Conservation (phyloP, 1,140 invertebrate species). For the Lithobius niger region DNA sequence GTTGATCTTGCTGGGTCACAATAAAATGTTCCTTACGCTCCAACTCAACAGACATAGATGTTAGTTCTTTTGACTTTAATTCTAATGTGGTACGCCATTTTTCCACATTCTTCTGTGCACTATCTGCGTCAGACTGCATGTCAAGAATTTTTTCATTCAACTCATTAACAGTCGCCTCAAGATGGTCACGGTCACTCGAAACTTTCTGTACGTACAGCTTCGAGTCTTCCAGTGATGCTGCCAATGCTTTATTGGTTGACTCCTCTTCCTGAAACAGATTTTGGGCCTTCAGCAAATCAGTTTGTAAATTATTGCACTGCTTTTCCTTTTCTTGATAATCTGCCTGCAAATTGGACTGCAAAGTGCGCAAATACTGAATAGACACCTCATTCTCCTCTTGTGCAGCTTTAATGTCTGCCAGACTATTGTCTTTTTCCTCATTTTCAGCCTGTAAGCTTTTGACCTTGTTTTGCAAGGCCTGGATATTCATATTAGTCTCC, state of each 20-base stretch:
- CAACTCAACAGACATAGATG: neutral
- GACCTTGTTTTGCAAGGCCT: neutral
- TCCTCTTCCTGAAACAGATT: neutral
- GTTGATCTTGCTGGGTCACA: neutral
- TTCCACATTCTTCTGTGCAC: too few species aligned
- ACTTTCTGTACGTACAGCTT: neutral
- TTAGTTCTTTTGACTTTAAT: neutral
- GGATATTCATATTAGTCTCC: neutral
- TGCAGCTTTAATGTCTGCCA: neutral
- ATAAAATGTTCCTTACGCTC: conserved; percentile 2
- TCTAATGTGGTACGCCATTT: too few species aligned
- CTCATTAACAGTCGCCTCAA: neutral
- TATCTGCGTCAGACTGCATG: too few species aligned
- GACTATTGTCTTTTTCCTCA: neutral
- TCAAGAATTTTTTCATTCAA: too few species aligned
- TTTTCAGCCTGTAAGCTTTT: neutral
- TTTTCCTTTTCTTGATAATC: conserved; percentile 4
- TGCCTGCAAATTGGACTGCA: conserved; percentile 1
- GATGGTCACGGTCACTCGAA: neutral
- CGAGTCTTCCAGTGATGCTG: neutral
- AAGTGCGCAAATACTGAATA: neutral
- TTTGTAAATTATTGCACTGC: neutral
- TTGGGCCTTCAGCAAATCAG: neutral
- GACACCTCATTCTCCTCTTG: conserved; percentile 1
- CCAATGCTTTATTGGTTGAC: neutral